Evolutionary conservation across 2,113 vertebrate genomes (phyloP).

Genomic region (Xenotilapia caudafasciata): DNA sequence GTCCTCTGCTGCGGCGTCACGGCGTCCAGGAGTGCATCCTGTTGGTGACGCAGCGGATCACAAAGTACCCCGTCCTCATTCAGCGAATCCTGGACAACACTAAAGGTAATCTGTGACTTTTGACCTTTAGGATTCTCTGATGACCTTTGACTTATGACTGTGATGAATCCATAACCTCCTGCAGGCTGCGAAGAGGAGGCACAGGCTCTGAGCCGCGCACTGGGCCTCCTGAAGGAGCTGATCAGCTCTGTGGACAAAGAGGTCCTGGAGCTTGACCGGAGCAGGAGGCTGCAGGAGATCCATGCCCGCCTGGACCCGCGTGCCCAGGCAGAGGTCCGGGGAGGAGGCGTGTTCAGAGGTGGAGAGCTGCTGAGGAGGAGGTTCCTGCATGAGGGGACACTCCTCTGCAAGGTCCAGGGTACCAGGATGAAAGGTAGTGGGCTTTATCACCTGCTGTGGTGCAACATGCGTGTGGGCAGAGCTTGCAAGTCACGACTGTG

Average conservation of each 20-base stretch:
- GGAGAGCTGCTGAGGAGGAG: slow-evolving; percentile 83
- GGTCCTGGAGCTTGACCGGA: slow-evolving; percentile 81
- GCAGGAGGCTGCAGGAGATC: slow-evolving; percentile 83
- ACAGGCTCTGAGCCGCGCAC: slow-evolving; percentile 57
- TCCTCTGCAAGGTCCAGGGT: slow-evolving; percentile 83
- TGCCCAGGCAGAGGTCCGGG: slow-evolving; percentile 68
- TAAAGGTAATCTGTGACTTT: slow-evolving; percentile 69
- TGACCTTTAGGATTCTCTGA: background rate
- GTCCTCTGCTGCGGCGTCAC: slow-evolving; percentile 81
- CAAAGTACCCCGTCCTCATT: slow-evolving; percentile 91
- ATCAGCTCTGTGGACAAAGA: slow-evolving; percentile 82
- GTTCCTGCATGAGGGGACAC: slow-evolving; percentile 81
- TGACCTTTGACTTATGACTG: background rate
- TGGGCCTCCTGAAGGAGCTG: slow-evolving; percentile 80
- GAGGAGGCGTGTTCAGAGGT: slow-evolving; percentile 76
- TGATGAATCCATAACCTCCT: background rate
- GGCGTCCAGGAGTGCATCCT: slow-evolving; percentile 92
- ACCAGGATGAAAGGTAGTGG: slow-evolving; percentile 81
- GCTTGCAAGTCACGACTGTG: background rate
- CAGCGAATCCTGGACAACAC: slow-evolving; percentile 87
- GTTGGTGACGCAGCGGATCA: slow-evolving; percentile 90
- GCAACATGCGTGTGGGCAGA: background rate
- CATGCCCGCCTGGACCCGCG: slow-evolving; percentile 79
- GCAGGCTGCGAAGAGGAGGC: slow-evolving; percentile 79
- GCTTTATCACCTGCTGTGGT: background rate